These are phyloP conservation scores for Hassar affinis DNA, from an alignment of 2,113 vertebrate species.

Conservation along the genomic window DNA sequence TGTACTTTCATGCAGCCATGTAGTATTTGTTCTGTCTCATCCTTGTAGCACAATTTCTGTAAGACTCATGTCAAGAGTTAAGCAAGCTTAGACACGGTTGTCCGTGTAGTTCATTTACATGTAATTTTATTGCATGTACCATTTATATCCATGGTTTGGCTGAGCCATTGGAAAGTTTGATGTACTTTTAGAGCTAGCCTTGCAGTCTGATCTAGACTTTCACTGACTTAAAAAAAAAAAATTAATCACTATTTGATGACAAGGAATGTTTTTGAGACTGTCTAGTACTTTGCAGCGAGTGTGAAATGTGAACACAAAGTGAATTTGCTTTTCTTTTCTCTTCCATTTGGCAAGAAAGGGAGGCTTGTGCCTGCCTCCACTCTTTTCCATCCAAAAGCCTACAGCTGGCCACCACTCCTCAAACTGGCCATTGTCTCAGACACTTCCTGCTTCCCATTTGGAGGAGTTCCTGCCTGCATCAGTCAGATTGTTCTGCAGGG, in stretches of 20 bases:
- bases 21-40: neutral
- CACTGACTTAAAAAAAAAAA: neutral
- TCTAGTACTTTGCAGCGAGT: slow-evolving; percentile 15
- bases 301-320: neutral
- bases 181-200: neutral
- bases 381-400: slow-evolving; percentile 49
- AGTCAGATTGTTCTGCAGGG: slow-evolving; percentile 62
- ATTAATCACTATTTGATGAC: neutral
- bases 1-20: slow-evolving; percentile 26
- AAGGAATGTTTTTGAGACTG: slow-evolving; percentile 1
- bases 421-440: slow-evolving; percentile 69
- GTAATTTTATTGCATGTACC: neutral
- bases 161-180: neutral
- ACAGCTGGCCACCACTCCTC: slow-evolving; percentile 62
- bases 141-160: neutral
- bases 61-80: neutral
- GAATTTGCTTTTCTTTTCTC: slow-evolving; percentile 25
- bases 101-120: neutral
- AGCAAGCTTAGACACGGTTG: neutral
- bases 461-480: slow-evolving; percentile 64
- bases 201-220: neutral
- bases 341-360: slow-evolving; percentile 40
- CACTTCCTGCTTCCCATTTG: slow-evolving; percentile 70
- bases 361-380: slow-evolving; percentile 36
- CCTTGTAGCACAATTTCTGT: neutral